These are phyloP conservation scores for Patella pellucida DNA, from an alignment of 2,888 invertebrate species.

Conservation along the genomic window DNA sequence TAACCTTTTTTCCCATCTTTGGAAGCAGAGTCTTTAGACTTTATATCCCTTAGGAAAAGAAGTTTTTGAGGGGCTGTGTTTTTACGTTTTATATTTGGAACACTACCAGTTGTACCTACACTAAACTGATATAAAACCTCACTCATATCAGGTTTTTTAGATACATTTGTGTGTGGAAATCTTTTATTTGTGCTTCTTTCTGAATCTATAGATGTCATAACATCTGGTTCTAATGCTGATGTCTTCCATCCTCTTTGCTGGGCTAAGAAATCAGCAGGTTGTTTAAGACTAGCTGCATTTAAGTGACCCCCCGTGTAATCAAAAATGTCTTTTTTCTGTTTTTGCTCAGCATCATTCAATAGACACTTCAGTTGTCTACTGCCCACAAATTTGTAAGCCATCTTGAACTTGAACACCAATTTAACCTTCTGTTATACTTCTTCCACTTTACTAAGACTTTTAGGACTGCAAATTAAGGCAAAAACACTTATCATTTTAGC, in stretches of 20 bases:
- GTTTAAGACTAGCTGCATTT: conserved; percentile 60
- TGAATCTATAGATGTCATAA: too few species aligned
- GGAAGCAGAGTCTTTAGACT: not conserved
- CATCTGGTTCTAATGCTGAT: not conserved
- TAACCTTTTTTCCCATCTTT: conserved; percentile 20
- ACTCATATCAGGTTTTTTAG: conserved; percentile 45
- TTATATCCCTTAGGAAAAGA: too few species aligned
- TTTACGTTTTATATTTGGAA: conserved; percentile 40
- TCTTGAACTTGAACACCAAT: not conserved
- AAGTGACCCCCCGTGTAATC: conserved; percentile 65
- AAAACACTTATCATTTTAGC: too few species aligned
- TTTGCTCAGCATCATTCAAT: conserved; percentile 57
- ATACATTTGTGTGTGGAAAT: not conserved
- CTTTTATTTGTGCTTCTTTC: too few species aligned
- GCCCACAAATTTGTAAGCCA: conserved; percentile 58
- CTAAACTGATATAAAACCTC: conserved; percentile 61
- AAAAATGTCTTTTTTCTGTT: conserved; percentile 62
- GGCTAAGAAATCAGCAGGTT: conserved; percentile 38
- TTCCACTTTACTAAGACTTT: too few species aligned
- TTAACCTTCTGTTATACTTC: too few species aligned
- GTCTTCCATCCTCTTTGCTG: conserved; percentile 46
- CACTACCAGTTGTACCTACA: conserved; percentile 59
- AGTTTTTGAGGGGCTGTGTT: not conserved
- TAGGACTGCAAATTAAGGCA: too few species aligned
- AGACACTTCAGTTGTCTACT: conserved; percentile 55